A percentile compares a stretch with the other conserved stretches of the same genome.
phyloP scores from a whole-genome alignment of 2,888 invertebrate species.

The Himalopsyche anomala region DNA sequence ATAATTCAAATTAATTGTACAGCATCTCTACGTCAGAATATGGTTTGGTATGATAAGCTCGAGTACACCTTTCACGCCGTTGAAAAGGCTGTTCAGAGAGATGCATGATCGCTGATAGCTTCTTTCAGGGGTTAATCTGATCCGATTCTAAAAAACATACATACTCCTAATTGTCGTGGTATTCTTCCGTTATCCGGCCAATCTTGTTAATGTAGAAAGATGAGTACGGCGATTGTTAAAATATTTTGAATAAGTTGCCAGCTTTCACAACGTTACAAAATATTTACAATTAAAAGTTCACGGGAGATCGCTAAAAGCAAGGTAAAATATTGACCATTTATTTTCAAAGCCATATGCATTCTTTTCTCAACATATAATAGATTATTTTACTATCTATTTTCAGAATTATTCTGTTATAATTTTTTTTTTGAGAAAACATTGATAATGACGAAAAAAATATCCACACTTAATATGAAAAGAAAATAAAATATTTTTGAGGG shows the following conservation, averaged over 20 bases:
- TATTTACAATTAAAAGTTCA: neutral
- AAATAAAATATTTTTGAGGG: too few species aligned
- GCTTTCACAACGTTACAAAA: constrained; percentile 8
- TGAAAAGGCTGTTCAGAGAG: neutral
- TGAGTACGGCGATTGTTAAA: neutral
- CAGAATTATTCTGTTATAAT: too few species aligned
- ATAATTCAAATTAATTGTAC: constrained; percentile 11
- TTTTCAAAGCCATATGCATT: too few species aligned
- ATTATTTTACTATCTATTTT: too few species aligned
- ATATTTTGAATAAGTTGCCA: neutral
- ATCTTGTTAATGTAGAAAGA: neutral
- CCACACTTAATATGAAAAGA: too few species aligned
- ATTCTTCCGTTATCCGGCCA: neutral
- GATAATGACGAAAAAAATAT: too few species aligned
- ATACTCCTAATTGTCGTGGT: constrained; percentile 27
- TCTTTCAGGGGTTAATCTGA: constrained; percentile 27
- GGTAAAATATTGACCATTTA: too few species aligned
- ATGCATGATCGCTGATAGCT: constrained; percentile 23
- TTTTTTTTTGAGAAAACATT: too few species aligned
- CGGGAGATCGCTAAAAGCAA: neutral
- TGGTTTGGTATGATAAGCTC: neutral
- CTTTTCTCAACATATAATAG: too few species aligned
- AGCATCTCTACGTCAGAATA: neutral
- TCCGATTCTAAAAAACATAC: constrained; percentile 28
- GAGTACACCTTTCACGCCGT: constrained; percentile 11